Evolutionary conservation across 2,888 invertebrate genomes (phyloP).

Genomic region (Salpingus planirostris): DNA sequence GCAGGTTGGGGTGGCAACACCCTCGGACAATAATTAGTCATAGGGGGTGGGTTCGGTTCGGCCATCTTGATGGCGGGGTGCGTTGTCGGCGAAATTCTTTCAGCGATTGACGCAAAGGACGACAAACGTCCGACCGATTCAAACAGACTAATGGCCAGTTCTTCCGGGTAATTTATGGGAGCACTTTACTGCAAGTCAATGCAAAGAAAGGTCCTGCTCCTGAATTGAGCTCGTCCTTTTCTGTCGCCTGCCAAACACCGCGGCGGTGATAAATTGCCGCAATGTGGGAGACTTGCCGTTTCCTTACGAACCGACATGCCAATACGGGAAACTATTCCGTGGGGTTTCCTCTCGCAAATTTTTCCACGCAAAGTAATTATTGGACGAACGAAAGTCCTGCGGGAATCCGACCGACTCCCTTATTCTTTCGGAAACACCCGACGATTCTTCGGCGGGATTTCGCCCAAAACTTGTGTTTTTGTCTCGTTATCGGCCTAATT

Average conservation of each 20-base stretch:
- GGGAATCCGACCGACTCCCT: too few relatives aligned
- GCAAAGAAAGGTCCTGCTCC: conserved; percentile 33
- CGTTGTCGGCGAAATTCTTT: conserved; percentile 8
- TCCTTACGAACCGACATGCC: conserved; percentile 8
- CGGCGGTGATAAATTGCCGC: conserved; percentile 34
- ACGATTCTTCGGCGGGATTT: too few relatives aligned
- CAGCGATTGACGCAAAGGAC: conserved; percentile 15
- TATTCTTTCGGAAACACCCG: too few relatives aligned
- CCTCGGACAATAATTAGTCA: conserved; percentile 41
- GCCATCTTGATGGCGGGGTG: conserved; percentile 9
- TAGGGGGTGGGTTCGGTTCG: conserved; percentile 25
- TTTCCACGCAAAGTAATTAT: too few relatives aligned
- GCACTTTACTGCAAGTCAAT: conserved; percentile 38
- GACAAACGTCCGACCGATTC: conserved; percentile 28
- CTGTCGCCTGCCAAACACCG: conserved; percentile 25
- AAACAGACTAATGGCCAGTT: conserved; percentile 40
- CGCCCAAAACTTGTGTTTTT: too few relatives aligned
- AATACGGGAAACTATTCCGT: conserved; percentile 11
- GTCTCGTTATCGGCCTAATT: conserved; percentile 7
- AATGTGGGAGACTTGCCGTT: conserved; percentile 18
- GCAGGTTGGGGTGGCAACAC: conserved; percentile 28
- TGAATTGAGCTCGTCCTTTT: conserved; percentile 31
- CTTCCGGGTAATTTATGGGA: conserved; percentile 39
- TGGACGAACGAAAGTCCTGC: too few relatives aligned
- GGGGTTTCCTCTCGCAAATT: too few relatives aligned